Base-by-base conservation (phyloP, 2,888 invertebrate species). In the Dicyrtoma fusca region DNA sequence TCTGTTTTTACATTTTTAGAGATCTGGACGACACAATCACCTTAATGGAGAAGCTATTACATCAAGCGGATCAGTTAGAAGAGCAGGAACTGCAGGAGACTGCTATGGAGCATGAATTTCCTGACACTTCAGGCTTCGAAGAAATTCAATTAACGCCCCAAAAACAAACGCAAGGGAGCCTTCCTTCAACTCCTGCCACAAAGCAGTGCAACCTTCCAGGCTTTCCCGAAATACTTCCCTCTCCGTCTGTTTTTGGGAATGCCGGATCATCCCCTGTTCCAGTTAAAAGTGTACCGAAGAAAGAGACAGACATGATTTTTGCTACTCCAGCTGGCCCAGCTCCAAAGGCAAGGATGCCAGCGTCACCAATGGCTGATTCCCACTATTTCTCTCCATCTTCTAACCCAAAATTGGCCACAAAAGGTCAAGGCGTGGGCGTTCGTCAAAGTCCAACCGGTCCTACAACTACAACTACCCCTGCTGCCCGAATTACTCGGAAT, bases 21-120 rank as follows among this genome's bases (percentile, higher is more conserved):
- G 75, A 76, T 17, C 51, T 77, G 44, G 75, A 79, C 57, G 76
- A 76, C 42, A 79, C 79, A 4, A 76, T 79, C 21, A 72, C 75
- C 10, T 11, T 55, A 6, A 75, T 79, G 72, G 74, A 75, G 17
- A 71, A 71, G 59, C 42, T 76, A 10, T 45, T 79, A 11, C 66
- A 66, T 17, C 1, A 66, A 23, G 79, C 77, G 11, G 77, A 77
- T 51, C 68, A 74, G 53, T 66, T 69, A 21, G 78, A 79, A 66
- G 69, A 42, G 1, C 49, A 70, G n/a, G 75, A 76, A 61, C 65
- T 42, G 44, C 11, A 66, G 26, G 70, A 55, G 59, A 34, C 4
- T 34, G 34, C 8, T 34, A 8, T 34, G 8, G 69, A 49, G 10
- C 51, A 49, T 17, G 51, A n/a, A 3, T 6, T 17, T 3, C n/a